phyloP scores from a whole-genome alignment of 2,888 invertebrate genomes.

The Rhogogaster chlorosoma region DNA sequence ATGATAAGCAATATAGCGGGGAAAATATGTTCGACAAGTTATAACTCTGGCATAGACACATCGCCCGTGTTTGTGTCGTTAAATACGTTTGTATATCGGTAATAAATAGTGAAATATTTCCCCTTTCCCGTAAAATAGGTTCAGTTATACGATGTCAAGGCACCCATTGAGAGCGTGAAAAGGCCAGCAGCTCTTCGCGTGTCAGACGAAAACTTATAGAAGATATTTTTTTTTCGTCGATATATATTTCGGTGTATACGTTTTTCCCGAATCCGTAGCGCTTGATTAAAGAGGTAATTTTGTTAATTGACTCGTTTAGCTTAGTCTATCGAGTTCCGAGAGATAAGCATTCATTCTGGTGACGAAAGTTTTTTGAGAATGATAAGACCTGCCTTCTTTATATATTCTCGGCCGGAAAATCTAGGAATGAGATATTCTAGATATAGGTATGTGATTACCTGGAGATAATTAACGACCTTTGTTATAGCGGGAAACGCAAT shows the following conservation, averaged over 20 bases:
- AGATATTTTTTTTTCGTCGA: conserved; percentile 6
- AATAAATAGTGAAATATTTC: conserved; percentile 13
- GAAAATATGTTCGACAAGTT: neutral
- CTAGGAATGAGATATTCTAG: neutral
- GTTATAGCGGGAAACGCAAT: neutral
- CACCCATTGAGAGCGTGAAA: neutral
- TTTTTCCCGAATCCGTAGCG: neutral
- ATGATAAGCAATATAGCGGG: neutral
- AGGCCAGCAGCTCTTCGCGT: neutral
- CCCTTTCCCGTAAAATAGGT: neutral
- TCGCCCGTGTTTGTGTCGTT: too few relatives aligned
- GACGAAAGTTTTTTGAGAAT: conserved; percentile 12
- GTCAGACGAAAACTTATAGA: conserved; percentile 10
- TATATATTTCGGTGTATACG: neutral
- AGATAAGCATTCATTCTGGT: conserved; percentile 31
- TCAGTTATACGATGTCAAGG: neutral
- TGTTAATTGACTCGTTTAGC: conserved; percentile 34
- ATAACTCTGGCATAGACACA: neutral
- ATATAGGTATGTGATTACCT: neutral
- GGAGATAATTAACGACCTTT: conserved; percentile 36
- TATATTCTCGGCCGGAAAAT: neutral
- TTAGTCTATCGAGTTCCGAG: neutral
- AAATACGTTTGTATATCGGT: conserved; percentile 11
- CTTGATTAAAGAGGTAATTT: neutral
- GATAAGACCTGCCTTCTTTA: neutral